Evolutionary conservation across 2,888 invertebrate genomes (phyloP).

Genomic region (Pecten maximus): DNA sequence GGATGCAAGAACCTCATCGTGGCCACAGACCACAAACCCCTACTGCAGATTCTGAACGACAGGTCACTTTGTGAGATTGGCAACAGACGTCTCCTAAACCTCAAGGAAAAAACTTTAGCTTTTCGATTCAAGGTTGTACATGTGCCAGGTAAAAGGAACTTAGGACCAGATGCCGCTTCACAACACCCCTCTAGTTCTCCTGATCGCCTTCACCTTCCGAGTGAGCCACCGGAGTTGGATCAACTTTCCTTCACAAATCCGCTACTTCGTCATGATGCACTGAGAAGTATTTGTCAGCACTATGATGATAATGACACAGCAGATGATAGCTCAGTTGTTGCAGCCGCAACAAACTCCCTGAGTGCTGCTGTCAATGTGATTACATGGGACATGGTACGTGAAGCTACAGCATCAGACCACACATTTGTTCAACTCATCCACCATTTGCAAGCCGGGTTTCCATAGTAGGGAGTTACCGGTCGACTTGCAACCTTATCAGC

Average conservation of each 20-base stretch:
- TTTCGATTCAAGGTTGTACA: constrained; percentile 50
- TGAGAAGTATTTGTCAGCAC: constrained; percentile 31
- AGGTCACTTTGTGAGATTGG: constrained; percentile 55
- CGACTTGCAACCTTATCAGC: constrained; percentile 49
- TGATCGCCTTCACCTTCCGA: constrained; percentile 47
- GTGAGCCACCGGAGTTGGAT: constrained; percentile 43
- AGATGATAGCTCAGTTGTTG: constrained; percentile 49
- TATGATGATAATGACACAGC: constrained; percentile 34
- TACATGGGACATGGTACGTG: constrained; percentile 55
- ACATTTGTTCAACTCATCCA: constrained; percentile 41
- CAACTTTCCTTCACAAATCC: too few species aligned
- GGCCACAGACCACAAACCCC: constrained; percentile 58
- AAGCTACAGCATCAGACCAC: constrained; percentile 52
- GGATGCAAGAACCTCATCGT: constrained; percentile 55
- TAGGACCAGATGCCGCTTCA: too few species aligned
- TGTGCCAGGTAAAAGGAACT: constrained; percentile 53
- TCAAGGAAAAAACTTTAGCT: constrained; percentile 51
- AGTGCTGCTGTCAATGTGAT: constrained; percentile 46
- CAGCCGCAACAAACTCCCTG: constrained; percentile 47
- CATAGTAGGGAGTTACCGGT: constrained; percentile 48
- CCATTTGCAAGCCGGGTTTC: constrained; percentile 43
- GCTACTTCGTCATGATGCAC: too few species aligned
- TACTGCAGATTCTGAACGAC: constrained; percentile 55
- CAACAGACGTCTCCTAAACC: constrained; percentile 55
- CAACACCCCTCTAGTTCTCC: too few species aligned